Evolutionary conservation across 2,888 invertebrate species (phyloP), one percentile per base, ranked within the genome.

Genomic region (Synergus laeviventris): DNA sequence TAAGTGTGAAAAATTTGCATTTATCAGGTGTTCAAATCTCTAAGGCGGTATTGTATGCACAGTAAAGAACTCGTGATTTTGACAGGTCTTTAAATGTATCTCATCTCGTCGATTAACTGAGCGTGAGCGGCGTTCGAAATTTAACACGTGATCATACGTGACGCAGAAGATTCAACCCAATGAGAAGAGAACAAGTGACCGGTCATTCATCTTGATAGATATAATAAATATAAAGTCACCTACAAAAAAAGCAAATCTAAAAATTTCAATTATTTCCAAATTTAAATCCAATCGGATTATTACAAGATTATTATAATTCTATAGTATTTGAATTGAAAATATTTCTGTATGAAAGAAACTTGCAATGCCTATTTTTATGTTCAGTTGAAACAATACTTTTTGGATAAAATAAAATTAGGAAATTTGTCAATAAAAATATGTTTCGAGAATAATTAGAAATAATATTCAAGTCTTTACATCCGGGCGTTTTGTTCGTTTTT

Each of bases 1-100:
- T 49, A 49, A 70, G 70, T 70, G 70, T 70, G 42, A 70, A 70
- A 70, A 49, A 31, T 49, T 70, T 49, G 70, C 49, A 49, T 49
- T 70, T 49, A 49, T 70, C 70, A 11, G 2, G n/a, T 11, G 31
- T 8, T 54, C 31, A 49, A 49, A 70, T 54, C 70, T 70, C 31
- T 16, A 31, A 70, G 70, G 49, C 24, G 49, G 36, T 54, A 66
- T 66, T 66, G 45, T 66, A 66, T 66, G 66, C 42, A 45, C 66
- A 49, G 70, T 16, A 70, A 36, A 18, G 31, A 45, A 49, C 70
- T 70, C 49, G n/a, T n/a, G 49, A 70, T 49, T 70, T 54, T 70
- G 31, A 70, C 49, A 45, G 49, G 31, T n/a, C 70, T 49, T 49
- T 70, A 49, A 70, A 49, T 70, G 16, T 49, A 70, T 70, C 12